phyloP scores from a whole-genome alignment of 1,140 invertebrate genomes.

The Drosophila oshimai region DNA sequence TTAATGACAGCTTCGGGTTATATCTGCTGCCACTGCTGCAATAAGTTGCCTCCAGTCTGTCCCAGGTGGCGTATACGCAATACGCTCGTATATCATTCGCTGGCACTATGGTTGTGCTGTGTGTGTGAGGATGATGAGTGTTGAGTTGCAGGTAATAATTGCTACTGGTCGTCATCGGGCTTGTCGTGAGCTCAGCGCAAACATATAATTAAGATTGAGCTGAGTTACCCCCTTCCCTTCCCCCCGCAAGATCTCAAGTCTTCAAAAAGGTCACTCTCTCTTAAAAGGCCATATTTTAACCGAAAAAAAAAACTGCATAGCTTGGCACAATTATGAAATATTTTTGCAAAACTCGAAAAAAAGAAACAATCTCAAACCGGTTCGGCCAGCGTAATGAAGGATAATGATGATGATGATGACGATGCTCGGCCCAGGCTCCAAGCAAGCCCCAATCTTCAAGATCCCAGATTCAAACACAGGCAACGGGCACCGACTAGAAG shows the following conservation, averaged over 20 bases:
- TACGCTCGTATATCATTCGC: conserved; percentile 42
- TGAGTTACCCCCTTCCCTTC: no score
- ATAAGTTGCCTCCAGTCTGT: conserved; percentile 30
- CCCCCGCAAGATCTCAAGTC: conserved; percentile 2
- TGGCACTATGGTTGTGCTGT: not conserved
- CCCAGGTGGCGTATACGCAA: conserved; percentile 43
- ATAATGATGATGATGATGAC: conserved; percentile 76
- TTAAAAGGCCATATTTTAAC: conserved; percentile 69
- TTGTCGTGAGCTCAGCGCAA: conserved; percentile 44
- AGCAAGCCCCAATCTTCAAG: conserved; percentile 8
- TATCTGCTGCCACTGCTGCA: conserved; percentile 18
- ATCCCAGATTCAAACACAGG: conserved; percentile 9
- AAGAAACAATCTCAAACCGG: conserved; percentile 45
- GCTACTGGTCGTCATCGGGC: conserved; percentile 73
- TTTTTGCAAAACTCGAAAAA: conserved; percentile 57
- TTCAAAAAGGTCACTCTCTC: conserved; percentile 52
- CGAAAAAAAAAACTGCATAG: conserved; percentile 60
- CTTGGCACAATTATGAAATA: conserved; percentile 82
- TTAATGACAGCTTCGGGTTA: conserved; percentile 77
- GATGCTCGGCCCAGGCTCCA: conserved; percentile 21
- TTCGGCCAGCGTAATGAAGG: conserved; percentile 71
- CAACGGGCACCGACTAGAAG: conserved; percentile 37
- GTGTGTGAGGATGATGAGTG: conserved; percentile 73
- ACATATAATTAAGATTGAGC: conserved; percentile 69
- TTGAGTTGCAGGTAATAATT: conserved; percentile 73